Base-by-base conservation (phyloP, 2,113 vertebrate genomes). In the Tiliqua scincoides region DNA sequence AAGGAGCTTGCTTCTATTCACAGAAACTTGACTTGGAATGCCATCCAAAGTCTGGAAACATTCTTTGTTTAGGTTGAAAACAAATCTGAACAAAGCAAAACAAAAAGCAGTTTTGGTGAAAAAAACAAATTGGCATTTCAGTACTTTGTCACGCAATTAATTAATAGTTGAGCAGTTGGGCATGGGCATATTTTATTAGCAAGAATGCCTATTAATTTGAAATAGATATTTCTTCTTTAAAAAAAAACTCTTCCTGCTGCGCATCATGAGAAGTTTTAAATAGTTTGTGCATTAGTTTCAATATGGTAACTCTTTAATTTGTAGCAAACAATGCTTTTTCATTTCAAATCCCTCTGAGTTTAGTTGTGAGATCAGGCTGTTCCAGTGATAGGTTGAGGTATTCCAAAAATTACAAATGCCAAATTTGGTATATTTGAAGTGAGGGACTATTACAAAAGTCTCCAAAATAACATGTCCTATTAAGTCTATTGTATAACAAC, bases 271-370 rank as follows among this genome's bases (percentile, higher is more conserved):
- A 48, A 48, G 43, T 48, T 48, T 48, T 48, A 48, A 4, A 48
- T 48, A 48, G 43, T 48, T 48, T 48, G 8, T 48, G 43, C 43
- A 48, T 48, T 48, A 48, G 43, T 72, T 59, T 82, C 54, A 18
- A 67, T 17, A 17, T 21, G 32, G n/a, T 10, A 82, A 23, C 18
- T 9, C 78, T 0, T 0, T 52, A 65, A 4, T 30, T 86, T 63
- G 3, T 35, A 54, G 43, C 62, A 32, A 57, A 27, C 23, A 40
- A 3, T 18, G 79, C 2, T 77, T 35, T 87, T 86, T 71, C 4
- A 70, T 77, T 61, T 85, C 4, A 78, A 37, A 81, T 75, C 74
- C 72, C 25, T 82, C 54, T 40, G 32, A 86, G 52, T 79, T 81
- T 77, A 12, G 12, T 52, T 75, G 75, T 84, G 70, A n/a, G 62